phyloP scores from a whole-genome alignment of 53 echinoderm and acorn worm species.

The Temnopleurus reevesii region DNA sequence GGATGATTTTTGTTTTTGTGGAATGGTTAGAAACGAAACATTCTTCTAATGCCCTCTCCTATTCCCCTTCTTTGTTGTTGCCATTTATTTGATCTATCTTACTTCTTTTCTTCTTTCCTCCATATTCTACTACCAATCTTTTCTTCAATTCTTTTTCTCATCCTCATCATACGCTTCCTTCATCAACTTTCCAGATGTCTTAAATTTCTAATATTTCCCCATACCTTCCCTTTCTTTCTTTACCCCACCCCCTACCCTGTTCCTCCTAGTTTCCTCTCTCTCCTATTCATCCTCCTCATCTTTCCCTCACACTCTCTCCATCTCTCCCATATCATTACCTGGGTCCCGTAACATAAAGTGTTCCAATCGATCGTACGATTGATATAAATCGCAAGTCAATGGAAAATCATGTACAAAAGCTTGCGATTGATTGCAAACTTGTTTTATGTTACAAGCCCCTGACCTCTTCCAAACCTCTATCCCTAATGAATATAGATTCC shows the following conservation, averaged over 20 bases:
- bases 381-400: too few relatives aligned
- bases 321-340: neutral
- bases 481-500: neutral
- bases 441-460: neutral
- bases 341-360: neutral
- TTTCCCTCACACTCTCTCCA: neutral
- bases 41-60: neutral
- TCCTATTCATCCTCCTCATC: neutral
- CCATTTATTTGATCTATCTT: neutral
- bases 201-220: neutral
- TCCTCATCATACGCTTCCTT: neutral
- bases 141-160: neutral
- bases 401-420: neutral
- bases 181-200: neutral
- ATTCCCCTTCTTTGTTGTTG: neutral
- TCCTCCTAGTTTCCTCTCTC: neutral
- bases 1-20: neutral
- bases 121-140: neutral
- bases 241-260: neutral
- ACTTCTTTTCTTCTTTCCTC: neutral
- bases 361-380: too few relatives aligned
- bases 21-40: neutral
- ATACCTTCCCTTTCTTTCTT: neutral
- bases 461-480: neutral
- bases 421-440: neutral